A percentile compares a stretch with the other conserved stretches of the same genome.
phyloP scores from a whole-genome alignment of 2,888 invertebrate genomes.

The Margaritifera margaritifera region DNA sequence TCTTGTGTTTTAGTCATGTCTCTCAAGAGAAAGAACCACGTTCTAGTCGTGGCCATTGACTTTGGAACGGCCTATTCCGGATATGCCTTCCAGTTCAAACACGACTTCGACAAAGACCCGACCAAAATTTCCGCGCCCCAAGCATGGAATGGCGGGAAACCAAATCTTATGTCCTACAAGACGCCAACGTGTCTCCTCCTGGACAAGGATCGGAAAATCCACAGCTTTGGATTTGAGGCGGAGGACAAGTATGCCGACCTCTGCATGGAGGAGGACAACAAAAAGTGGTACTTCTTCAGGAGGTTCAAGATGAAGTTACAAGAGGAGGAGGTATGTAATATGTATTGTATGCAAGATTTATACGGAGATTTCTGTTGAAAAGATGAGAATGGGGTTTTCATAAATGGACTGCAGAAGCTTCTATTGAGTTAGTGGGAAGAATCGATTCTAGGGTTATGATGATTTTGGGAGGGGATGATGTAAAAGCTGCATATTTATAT shows the following conservation, averaged over 20 bases:
- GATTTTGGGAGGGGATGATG: too few species aligned
- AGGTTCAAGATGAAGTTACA: constrained; percentile 30
- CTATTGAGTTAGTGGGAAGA: too few species aligned
- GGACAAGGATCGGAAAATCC: constrained; percentile 6
- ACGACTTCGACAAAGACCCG: constrained; percentile 11
- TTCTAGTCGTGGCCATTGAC: too few species aligned
- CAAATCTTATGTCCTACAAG: constrained; percentile 22
- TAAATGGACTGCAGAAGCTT: too few species aligned
- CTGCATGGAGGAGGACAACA: constrained; percentile 10
- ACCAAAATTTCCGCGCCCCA: constrained; percentile 12
- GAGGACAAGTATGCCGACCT: constrained; percentile 24
- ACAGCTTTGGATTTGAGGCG: constrained; percentile 29
- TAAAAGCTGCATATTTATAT: too few species aligned
- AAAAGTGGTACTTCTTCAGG: constrained; percentile 20
- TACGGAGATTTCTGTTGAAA: too few species aligned
- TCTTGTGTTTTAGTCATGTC: too few species aligned
- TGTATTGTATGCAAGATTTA: background rate
- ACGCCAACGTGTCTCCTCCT: constrained; percentile 29
- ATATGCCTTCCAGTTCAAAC: constrained; percentile 14
- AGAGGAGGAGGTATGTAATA: constrained; percentile 10
- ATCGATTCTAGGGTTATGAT: too few species aligned
- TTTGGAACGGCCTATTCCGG: background rate
- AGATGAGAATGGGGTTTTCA: too few species aligned
- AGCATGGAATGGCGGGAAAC: constrained; percentile 13
- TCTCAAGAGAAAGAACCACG: too few species aligned